A percentile compares a stretch with the other conserved stretches of the same genome.
phyloP scores from a whole-genome alignment of 2,113 vertebrate genomes.

The Galeopterus variegatus region DNA sequence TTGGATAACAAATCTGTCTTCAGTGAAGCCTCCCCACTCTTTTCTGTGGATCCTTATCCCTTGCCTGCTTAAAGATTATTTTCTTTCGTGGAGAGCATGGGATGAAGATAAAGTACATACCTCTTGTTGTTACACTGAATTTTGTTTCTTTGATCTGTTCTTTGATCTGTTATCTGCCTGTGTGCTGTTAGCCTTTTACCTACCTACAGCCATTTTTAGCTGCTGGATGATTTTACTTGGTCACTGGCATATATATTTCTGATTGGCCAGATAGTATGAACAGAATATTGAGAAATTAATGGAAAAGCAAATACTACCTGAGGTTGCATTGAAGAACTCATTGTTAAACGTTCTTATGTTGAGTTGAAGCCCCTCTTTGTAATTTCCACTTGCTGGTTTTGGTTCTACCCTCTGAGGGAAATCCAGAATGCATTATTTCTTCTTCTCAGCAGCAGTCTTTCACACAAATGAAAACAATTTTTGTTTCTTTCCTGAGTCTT shows the following conservation, averaged over 20 bases:
- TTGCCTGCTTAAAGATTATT: rapidly evolving
- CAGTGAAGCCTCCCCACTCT: rapidly evolving
- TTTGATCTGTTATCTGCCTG: neutral
- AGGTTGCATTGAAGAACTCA: rapidly evolving
- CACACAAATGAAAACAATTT: rapidly evolving
- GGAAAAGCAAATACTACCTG: neutral
- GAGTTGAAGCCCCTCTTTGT: neutral
- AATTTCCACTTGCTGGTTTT: neutral
- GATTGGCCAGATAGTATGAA: neutral
- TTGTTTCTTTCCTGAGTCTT: neutral
- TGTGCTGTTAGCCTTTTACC: too few species aligned
- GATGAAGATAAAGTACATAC: rapidly evolving
- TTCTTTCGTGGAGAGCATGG: too few species aligned
- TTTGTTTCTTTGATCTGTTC: rapidly evolving
- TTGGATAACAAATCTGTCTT: neutral
- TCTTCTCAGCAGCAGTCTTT: too few species aligned
- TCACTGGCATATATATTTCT: neutral
- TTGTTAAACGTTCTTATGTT: rapidly evolving
- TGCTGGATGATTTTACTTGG: rapidly evolving
- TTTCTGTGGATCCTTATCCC: rapidly evolving
- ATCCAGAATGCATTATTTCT: too few species aligned
- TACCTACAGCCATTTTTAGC: neutral
- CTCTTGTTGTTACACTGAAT: too few species aligned
- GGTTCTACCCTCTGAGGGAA: neutral
- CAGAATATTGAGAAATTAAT: neutral